phyloP scores from a whole-genome alignment of 2,113 vertebrate genomes.

The Halichoerus grypus region DNA sequence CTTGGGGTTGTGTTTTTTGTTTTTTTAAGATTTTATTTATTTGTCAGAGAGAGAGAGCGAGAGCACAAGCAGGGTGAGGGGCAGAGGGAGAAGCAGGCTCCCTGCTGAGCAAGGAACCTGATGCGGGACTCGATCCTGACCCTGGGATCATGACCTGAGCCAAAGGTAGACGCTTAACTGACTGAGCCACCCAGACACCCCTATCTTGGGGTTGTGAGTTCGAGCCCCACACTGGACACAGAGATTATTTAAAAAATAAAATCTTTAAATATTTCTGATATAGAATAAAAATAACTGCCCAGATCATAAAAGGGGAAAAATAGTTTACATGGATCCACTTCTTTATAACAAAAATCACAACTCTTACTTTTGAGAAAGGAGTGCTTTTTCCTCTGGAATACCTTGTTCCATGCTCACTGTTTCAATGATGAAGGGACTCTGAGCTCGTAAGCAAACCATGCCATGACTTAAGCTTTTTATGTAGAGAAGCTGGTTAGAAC shows the following conservation, averaged over 20 bases:
- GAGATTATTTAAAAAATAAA: neutral
- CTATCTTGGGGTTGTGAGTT: neutral
- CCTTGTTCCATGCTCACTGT: neutral
- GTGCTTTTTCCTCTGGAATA: neutral
- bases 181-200: too few relatives aligned
- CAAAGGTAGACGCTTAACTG: too few relatives aligned
- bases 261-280: neutral
- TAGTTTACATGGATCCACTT: neutral
- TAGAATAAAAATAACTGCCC: slow-evolving; percentile 39
- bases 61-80: too few relatives aligned
- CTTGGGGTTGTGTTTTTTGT: too few relatives aligned
- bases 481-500: slow-evolving; percentile 34
- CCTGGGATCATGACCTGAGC: too few relatives aligned
- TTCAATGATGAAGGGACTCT: neutral
- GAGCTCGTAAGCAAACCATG: neutral
- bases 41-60: too few relatives aligned
- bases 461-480: neutral
- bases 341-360: neutral
- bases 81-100: too few relatives aligned
- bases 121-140: too few relatives aligned
- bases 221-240: neutral
- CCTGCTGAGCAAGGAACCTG: too few relatives aligned
- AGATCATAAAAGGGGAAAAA: neutral
- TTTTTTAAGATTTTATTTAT: too few relatives aligned
- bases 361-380: slow-evolving; percentile 26